A percentile compares a stretch with the other conserved stretches of the same genome.
Evolutionary conservation across 2,797 vertebrate genomes (phyloP).

Genomic region (Amniataba percoides): DNA sequence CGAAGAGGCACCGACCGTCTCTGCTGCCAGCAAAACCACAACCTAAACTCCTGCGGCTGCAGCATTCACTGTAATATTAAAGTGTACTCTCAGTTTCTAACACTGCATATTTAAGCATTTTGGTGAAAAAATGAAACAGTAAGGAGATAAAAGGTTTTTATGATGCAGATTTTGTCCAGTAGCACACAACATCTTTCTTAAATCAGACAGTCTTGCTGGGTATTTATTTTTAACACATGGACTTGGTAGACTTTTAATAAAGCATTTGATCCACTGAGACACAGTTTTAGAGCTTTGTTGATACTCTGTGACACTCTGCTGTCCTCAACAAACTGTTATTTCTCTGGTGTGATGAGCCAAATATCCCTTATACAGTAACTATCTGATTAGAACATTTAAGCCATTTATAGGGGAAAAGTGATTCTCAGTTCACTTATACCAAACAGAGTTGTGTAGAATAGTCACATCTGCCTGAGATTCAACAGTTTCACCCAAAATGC

Average conservation of each 20-base stretch:
- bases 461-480: not conserved
- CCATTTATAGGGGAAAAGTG: not conserved
- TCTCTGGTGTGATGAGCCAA: not conserved
- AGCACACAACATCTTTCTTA: not conserved
- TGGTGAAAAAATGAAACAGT: not conserved
- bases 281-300: not conserved
- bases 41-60: slow-evolving; percentile 59
- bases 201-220: not conserved
- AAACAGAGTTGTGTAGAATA: not conserved
- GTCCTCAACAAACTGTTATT: not conserved
- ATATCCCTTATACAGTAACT: rapidly evolving
- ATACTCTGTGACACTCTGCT: too few relatives aligned
- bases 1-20: slow-evolving; percentile 46
- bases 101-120: slow-evolving; percentile 29
- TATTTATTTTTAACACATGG: not conserved
- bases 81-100: slow-evolving; percentile 30
- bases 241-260: not conserved
- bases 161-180: not conserved
- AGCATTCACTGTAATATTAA: slow-evolving; percentile 34
- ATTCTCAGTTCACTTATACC: not conserved
- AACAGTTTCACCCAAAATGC: slow-evolving; percentile 21
- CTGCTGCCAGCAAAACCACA: slow-evolving; percentile 66
- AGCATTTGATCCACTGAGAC: not conserved
- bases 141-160: not conserved
- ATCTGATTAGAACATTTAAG: not conserved